These are phyloP conservation scores for Heliconius ethilla DNA, from an alignment of 2,888 invertebrate genomes.

Conservation along the genomic window DNA sequence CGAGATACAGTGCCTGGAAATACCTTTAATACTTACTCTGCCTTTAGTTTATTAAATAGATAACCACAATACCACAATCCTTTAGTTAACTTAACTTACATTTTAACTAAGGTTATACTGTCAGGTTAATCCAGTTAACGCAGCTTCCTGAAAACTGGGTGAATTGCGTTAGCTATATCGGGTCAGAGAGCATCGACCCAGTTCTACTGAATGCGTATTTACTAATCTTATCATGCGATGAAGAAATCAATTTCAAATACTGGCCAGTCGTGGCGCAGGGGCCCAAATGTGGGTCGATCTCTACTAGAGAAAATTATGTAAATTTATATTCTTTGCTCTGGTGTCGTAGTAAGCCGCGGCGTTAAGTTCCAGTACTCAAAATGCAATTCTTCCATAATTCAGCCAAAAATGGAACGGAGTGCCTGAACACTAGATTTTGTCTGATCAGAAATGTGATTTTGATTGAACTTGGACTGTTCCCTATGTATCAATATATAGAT, in stretches of 20 bases:
- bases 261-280: too few relatives aligned
- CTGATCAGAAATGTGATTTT: too few relatives aligned
- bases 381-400: background rate
- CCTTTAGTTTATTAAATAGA: background rate
- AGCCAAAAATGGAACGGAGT: too few relatives aligned
- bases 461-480: too few relatives aligned
- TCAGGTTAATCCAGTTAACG: constrained; percentile 18
- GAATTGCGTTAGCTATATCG: constrained; percentile 15
- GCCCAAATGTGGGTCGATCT: background rate
- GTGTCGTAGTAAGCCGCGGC: too few relatives aligned
- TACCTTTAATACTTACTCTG: background rate
- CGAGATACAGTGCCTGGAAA: background rate
- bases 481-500: too few relatives aligned
- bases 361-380: too few relatives aligned
- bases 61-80: constrained; percentile 4
- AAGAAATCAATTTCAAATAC: background rate
- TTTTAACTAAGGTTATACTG: constrained; percentile 3
- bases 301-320: background rate
- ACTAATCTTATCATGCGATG: constrained; percentile 4
- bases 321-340: background rate
- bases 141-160: constrained; percentile 19
- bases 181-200: constrained; percentile 23
- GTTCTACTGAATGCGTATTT: constrained; percentile 7
- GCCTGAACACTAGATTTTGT: too few relatives aligned
- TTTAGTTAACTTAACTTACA: constrained; percentile 9